phyloP scores from a whole-genome alignment of 2,797 vertebrate genomes.

The Synanceia verrucosa region DNA sequence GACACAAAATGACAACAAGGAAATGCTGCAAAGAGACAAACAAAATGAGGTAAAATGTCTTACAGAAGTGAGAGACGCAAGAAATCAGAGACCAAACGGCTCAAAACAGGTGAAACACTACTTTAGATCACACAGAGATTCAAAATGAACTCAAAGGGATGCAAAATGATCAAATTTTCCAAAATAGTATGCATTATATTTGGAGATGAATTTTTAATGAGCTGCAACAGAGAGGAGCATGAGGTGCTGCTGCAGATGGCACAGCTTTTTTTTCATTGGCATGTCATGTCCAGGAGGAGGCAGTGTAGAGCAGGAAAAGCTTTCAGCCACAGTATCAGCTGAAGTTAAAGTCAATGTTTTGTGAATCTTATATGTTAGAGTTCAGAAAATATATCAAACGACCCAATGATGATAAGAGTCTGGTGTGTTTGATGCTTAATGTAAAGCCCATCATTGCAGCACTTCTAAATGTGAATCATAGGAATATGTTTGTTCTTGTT shows the following conservation, averaged over 20 bases:
- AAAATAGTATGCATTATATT: slow-evolving; percentile 15
- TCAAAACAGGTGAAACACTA: no score
- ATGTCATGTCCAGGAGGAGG: slow-evolving; percentile 35
- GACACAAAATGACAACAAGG: background rate
- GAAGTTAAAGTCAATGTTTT: background rate
- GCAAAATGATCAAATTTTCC: slow-evolving; percentile 3
- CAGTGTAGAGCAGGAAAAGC: slow-evolving; percentile 13
- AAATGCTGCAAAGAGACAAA: background rate
- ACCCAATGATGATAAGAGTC: background rate
- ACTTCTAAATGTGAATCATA: background rate
- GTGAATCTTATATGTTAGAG: background rate
- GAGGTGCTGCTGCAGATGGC: background rate
- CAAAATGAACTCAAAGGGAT: background rate
- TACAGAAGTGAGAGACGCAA: no score
- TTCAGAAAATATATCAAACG: background rate
- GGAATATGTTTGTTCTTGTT: background rate
- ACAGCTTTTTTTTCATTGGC: background rate
- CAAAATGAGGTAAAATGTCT: no score
- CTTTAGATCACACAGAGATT: fast-evolving
- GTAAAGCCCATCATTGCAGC: background rate
- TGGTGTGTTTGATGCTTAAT: background rate
- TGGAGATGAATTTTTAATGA: slow-evolving; percentile 37
- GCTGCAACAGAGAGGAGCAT: slow-evolving; percentile 9
- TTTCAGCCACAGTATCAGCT: background rate
- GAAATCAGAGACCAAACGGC: no score